Evolutionary conservation across 2,113 vertebrate genomes (phyloP), one percentile per base, ranked within the genome.

Genomic region (Leptodactylus fuscus): DNA sequence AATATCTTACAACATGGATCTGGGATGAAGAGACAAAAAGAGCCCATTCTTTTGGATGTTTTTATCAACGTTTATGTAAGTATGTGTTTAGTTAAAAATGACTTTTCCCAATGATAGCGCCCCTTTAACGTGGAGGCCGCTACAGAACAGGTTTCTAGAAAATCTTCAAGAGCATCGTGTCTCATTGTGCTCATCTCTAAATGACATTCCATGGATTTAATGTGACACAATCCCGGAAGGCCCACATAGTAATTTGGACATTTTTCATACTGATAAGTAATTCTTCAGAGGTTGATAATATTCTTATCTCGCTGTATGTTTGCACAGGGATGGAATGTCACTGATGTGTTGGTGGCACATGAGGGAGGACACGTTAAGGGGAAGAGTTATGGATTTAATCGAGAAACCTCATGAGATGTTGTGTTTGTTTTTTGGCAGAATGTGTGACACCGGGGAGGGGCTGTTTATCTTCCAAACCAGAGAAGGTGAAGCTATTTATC

Each of bases 391-490:
- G 27, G 34, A 36, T 77, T 65, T 62, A 53, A 58, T 38, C 29
- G 5, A 44, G 67, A 36, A 38, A 83, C 12, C 78, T 65, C 18
- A 87, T 44, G 16, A 81, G 2, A 20, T 1, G 5, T 85, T 77
- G 9, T 85, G 22, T 67, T 76, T 79, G 81, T 82, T 65, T 90
- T 78, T 82, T 87, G 88, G 18, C 92, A 96, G 95, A 91, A 95
- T 96, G 94, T 96, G 95, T 89, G 95, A 96, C 88, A 96, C 95
- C 4, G 95, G 95, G 27, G 95, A 96, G 84, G 95, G 95, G 81
- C 91, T 96, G 34, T 96, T 96, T 92, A 95, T 95, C 90, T 96
- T 96, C 88, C 95, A 96, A 87, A 96, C 95, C 0, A 87, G 93
- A 88, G 91, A 96, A 4, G 95, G 95, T 3, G 95, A 96, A 76